A percentile compares a stretch with the other conserved stretches of the same genome.
These are phyloP conservation scores for Dysmachus trigonus DNA, from an alignment of 2,888 invertebrate genomes.

Conservation along the genomic window DNA sequence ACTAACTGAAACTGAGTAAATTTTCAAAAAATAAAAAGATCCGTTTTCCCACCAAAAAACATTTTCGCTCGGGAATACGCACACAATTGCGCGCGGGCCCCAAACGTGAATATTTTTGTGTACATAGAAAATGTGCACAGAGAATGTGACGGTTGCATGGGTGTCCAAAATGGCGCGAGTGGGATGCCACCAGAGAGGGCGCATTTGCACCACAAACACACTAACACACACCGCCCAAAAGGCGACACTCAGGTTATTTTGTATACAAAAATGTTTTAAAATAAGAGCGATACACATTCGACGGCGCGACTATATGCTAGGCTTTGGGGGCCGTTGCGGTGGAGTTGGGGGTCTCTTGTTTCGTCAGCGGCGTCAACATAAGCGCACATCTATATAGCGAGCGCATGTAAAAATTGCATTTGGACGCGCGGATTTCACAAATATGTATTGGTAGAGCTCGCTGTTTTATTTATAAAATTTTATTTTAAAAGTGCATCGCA, in stretches of 20 bases:
- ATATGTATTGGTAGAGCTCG: background rate
- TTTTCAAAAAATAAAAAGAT: slow-evolving; percentile 40
- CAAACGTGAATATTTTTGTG: background rate
- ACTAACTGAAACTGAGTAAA: slow-evolving; percentile 54
- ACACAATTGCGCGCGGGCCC: background rate
- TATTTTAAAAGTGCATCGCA: slow-evolving; percentile 31
- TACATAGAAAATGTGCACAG: background rate
- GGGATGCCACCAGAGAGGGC: slow-evolving; percentile 3
- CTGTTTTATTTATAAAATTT: slow-evolving; percentile 28
- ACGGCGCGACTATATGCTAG: background rate
- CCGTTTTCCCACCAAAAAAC: slow-evolving; percentile 41
- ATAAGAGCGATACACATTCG: slow-evolving; percentile 26
- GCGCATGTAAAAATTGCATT: slow-evolving; percentile 20
- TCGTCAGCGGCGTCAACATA: background rate
- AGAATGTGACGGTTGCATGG: background rate
- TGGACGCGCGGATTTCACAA: background rate
- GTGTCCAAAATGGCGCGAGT: background rate
- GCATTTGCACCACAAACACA: background rate
- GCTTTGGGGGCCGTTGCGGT: background rate
- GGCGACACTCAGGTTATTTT: slow-evolving; percentile 27
- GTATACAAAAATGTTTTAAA: slow-evolving; percentile 35
- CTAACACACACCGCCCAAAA: background rate
- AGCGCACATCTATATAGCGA: background rate
- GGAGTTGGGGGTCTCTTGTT: background rate
- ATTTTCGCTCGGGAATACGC: slow-evolving; percentile 1